Conservation (phyloP, 2,888 invertebrate genomes). For the Neoascia interrupta region DNA sequence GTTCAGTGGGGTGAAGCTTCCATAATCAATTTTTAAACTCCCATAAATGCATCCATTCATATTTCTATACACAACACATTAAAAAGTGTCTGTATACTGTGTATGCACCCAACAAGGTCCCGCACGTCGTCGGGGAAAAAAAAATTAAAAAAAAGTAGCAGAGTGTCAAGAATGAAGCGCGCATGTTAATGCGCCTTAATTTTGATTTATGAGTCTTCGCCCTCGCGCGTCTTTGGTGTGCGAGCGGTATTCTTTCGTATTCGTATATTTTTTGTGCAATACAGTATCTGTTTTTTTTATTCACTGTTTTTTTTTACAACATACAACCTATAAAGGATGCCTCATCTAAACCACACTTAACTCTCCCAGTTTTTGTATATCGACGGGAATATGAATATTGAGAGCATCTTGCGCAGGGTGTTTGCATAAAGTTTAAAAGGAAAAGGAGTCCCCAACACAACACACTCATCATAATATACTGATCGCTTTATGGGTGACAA, state of each 20-base stretch:
- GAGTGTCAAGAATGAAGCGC: slow-evolving; percentile 69
- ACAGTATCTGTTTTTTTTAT: slow-evolving; percentile 54
- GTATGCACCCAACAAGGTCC: slow-evolving; percentile 28
- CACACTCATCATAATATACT: neutral
- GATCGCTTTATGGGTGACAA: slow-evolving; percentile 69
- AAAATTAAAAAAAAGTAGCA: slow-evolving; percentile 52
- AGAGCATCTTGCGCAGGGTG: no score
- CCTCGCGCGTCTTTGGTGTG: slow-evolving; percentile 64
- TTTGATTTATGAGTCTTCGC: slow-evolving; percentile 69
- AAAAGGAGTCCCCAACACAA: slow-evolving; percentile 37
- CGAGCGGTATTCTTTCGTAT: slow-evolving; percentile 51
- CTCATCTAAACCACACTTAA: slow-evolving; percentile 15
- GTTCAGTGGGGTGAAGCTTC: no score
- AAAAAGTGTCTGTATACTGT: no score
- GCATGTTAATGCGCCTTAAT: slow-evolving; percentile 70
- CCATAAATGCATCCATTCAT: slow-evolving; percentile 29
- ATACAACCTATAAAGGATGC: slow-evolving; percentile 58
- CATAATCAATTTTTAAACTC: neutral
- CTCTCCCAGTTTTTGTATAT: slow-evolving; percentile 53
- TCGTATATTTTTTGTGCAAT: slow-evolving; percentile 31
- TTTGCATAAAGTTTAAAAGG: slow-evolving; percentile 62
- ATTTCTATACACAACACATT: slow-evolving; percentile 19
- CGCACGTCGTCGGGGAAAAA: no score
- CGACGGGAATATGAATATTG: slow-evolving; percentile 58
- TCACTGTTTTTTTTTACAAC: slow-evolving; percentile 50